These are phyloP conservation scores for Gila robusta DNA, from an alignment of 2,797 vertebrate genomes.

Conservation along the genomic window DNA sequence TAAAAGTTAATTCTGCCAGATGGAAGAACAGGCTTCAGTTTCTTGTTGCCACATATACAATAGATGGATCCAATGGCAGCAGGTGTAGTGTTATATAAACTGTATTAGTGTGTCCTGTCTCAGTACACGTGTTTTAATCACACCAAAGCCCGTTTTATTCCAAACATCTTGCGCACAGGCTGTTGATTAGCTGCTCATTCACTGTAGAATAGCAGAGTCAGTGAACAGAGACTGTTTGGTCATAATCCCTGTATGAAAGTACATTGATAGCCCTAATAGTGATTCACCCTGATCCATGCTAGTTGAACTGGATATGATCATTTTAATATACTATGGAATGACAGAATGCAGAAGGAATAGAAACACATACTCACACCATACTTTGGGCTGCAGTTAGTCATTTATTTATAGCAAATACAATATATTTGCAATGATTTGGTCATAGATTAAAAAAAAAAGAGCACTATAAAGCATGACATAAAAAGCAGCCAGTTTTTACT, in stretches of 20 bases:
- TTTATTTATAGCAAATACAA: conserved; percentile 65
- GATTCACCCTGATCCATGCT: neutral
- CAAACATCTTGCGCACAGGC: conserved; percentile 24
- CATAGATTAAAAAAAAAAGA: conserved; percentile 55
- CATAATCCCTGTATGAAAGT: neutral
- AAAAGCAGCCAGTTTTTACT: conserved; percentile 41
- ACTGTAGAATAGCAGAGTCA: conserved; percentile 17
- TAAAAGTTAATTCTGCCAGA: neutral
- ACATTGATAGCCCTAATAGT: neutral
- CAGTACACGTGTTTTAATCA: conserved; percentile 64
- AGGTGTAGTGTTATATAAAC: conserved; percentile 64
- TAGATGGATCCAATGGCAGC: conserved; percentile 8
- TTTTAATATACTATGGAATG: neutral
- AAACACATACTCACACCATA: neutral
- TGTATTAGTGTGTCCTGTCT: conserved; percentile 54
- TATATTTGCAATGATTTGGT: conserved; percentile 61
- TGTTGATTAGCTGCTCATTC: neutral
- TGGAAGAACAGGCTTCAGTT: neutral
- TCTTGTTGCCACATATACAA: neutral
- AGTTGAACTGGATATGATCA: neutral
- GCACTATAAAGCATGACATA: conserved; percentile 23
- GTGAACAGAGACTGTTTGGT: conserved; percentile 11
- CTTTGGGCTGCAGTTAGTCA: conserved; percentile 47
- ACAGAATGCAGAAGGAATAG: neutral
- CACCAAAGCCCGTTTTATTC: conserved; percentile 60